These are phyloP conservation scores for Geotrypetes seraphini DNA, from an alignment of 2,797 vertebrate species.

Conservation along the genomic window DNA sequence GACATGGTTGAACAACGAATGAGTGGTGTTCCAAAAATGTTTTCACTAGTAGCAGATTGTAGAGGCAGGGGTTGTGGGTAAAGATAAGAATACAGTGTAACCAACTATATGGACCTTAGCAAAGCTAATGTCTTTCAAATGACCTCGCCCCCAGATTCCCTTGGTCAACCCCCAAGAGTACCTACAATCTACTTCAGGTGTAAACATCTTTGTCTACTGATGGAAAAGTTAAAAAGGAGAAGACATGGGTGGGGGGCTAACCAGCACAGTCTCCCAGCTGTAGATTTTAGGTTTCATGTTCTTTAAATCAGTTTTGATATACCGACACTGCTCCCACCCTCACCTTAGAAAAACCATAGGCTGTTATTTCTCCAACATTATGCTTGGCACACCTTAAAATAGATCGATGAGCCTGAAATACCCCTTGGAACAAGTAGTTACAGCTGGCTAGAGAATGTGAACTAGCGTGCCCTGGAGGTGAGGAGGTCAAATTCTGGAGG, in stretches of 20 bases:
- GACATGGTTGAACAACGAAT: slow-evolving; percentile 40
- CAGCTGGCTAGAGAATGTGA: slow-evolving; percentile 44
- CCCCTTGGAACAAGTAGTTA: slow-evolving; percentile 15
- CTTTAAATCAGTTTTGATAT: slow-evolving; percentile 8
- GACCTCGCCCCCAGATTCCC: slow-evolving; percentile 11
- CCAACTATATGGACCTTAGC: slow-evolving; percentile 15
- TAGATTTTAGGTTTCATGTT: slow-evolving; percentile 8
- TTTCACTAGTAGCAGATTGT: slow-evolving; percentile 68
- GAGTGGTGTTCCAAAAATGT: slow-evolving; percentile 53
- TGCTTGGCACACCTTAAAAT: slow-evolving; percentile 15
- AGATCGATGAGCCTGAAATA: slow-evolving; percentile 17
- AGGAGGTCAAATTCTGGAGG: slow-evolving; percentile 18
- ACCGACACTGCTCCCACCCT: background rate
- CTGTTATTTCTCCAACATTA: slow-evolving; percentile 17
- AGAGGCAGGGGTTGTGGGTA: slow-evolving; percentile 44
- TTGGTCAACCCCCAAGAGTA: slow-evolving; percentile 38
- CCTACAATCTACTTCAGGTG: slow-evolving; percentile 65
- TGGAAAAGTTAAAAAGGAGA: slow-evolving; percentile 21
- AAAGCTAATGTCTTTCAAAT: slow-evolving; percentile 22
- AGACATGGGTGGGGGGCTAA: slow-evolving; percentile 24
- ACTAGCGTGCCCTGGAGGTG: slow-evolving; percentile 40
- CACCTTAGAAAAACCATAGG: slow-evolving; percentile 3
- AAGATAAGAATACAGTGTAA: slow-evolving; percentile 5
- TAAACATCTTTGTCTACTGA: slow-evolving; percentile 64
- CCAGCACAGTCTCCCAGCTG: slow-evolving; percentile 48